phyloP scores from a whole-genome alignment of 2,888 invertebrate species.

The Cephus spinipes region DNA sequence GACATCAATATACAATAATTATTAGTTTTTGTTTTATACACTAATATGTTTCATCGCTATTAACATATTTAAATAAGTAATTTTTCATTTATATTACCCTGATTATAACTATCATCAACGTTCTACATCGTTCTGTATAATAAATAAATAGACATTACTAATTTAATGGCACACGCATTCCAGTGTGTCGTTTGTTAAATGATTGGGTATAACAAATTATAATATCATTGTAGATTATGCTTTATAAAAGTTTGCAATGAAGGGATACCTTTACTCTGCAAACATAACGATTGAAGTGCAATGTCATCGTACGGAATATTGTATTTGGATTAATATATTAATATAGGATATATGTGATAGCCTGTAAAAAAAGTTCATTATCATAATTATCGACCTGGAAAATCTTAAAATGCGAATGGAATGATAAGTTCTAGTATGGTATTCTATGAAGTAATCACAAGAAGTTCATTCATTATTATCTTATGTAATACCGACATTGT shows the following conservation, averaged over 20 bases:
- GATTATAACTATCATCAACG: conserved; percentile 33
- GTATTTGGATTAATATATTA: background rate
- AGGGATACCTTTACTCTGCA: background rate
- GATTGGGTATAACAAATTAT: background rate
- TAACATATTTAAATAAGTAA: conserved; percentile 23
- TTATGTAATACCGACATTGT: conserved; percentile 42
- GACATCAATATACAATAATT: conserved; percentile 49
- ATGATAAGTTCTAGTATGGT: conserved; percentile 38
- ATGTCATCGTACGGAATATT: background rate
- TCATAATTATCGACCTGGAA: conserved; percentile 12
- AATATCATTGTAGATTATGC: background rate
- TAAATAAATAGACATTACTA: conserved; percentile 31
- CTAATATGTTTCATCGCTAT: conserved; percentile 13
- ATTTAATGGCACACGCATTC: conserved; percentile 14
- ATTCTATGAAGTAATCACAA: conserved; percentile 40
- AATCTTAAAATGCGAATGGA: conserved; percentile 50
- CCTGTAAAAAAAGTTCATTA: background rate
- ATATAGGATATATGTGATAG: background rate
- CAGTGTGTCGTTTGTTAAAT: conserved; percentile 1
- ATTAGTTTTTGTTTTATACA: conserved; percentile 19
- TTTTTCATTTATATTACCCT: conserved; percentile 7
- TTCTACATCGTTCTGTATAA: conserved; percentile 22
- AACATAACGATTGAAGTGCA: background rate
- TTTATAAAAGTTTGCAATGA: background rate
- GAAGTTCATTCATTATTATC: conserved; percentile 34